Evolutionary conservation across 2,888 invertebrate genomes (phyloP), one percentile per base, ranked within the genome.

Genomic region (Melipona bicolor): DNA sequence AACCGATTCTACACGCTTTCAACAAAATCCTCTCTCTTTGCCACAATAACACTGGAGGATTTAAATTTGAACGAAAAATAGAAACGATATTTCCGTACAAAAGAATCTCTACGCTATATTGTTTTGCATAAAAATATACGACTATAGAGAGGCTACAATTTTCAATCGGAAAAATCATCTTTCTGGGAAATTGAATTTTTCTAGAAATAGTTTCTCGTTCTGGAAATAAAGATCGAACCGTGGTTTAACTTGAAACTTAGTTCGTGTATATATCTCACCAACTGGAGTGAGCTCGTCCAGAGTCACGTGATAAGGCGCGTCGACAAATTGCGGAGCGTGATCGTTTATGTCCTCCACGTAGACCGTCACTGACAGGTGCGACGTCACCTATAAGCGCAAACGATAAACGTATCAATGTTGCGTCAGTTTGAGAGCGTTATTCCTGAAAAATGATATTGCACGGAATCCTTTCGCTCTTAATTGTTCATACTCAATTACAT

Each of bases 321-420:
- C 97, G 69, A 97, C 94, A 94, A 98, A 98, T 91, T 96, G 95
- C 0, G 98, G 98, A 1, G 96, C 96, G 94, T 98, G 97, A 95
- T 98, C 98, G 92, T 98, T 98, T 64, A 98, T 96, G 92, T 98
- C 98, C 94, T 98, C 98, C 11, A 98, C 97, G 94, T 98, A 98
- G 9, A 98, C 97, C 6, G 98, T 98, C 86, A 98, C 97, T 3
- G 97, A 97, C 36, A 98, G 95, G 89, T 97, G 98, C 72, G 97
- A 97, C 77, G 97, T 97, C 91, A 97, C 97, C 98, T 98, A 95
- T 52, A 94, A 68, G 50, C 93, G 90, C 84, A 90, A 84, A 90
- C 43, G 69, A 56, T 72, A 11, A 21, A 27, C 62, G 56, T 71
- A 52, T 83, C 75, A 80, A 43, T 69, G 56, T 24, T 74, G 36